Percentiles rank a stretch among this genome's conserved stretches.
Conservation (phyloP, 2,797 vertebrate species). For the Mycteria americana region DNA sequence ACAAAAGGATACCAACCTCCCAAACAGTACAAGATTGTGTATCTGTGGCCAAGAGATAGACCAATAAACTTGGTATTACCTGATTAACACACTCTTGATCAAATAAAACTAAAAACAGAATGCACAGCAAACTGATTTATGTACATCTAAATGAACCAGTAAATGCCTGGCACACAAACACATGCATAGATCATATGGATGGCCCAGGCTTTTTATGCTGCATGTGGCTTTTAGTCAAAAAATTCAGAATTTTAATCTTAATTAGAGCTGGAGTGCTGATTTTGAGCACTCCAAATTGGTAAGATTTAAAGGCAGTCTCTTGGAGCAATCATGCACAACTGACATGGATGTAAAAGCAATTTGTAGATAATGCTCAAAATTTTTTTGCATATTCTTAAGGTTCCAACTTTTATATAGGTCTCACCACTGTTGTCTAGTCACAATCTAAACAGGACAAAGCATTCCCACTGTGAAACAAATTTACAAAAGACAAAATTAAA, state of each 20-base stretch:
- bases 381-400: background rate
- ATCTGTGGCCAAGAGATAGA: background rate
- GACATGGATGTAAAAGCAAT: background rate
- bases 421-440: background rate
- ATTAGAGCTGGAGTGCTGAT: background rate
- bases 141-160: background rate
- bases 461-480: background rate
- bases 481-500: background rate
- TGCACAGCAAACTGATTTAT: background rate
- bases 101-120: background rate
- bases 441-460: background rate
- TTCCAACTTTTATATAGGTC: background rate
- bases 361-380: background rate
- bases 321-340: background rate
- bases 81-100: background rate
- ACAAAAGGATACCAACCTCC: background rate
- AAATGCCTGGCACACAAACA: background rate
- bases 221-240: background rate
- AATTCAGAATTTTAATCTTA: background rate
- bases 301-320: background rate
- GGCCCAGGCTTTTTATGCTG: background rate
- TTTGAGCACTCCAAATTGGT: background rate
- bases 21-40: background rate
- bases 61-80: background rate
- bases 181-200: background rate